Evolutionary conservation across 1,140 invertebrate genomes (phyloP).

Genomic region (Drosophila prosaltans): DNA sequence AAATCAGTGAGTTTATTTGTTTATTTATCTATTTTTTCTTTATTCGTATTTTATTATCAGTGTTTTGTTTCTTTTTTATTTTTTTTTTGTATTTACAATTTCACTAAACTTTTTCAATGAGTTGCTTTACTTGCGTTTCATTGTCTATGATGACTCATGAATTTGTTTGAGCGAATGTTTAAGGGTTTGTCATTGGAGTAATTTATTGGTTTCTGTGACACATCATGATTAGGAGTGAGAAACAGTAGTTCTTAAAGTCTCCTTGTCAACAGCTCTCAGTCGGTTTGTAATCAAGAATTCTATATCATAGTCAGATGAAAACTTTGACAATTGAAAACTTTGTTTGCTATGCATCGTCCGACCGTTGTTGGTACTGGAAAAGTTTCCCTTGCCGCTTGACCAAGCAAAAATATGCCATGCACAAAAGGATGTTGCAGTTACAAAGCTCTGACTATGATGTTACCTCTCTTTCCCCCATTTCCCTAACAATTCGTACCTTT

Average conservation of each 20-base stretch:
- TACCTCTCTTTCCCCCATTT: background rate
- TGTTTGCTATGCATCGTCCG: constrained; percentile 12
- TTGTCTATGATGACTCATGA: constrained; percentile 33
- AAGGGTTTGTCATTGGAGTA: background rate
- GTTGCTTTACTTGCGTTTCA: constrained; percentile 12
- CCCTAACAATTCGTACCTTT: background rate
- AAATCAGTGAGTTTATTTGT: constrained; percentile 11
- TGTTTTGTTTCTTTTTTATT: constrained; percentile 9
- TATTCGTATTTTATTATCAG: constrained; percentile 17
- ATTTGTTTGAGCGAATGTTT: constrained; percentile 25
- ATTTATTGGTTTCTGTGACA: background rate
- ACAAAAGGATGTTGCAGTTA: constrained; percentile 21
- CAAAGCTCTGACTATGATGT: background rate
- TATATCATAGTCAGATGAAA: background rate
- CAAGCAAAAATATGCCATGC: constrained; percentile 39
- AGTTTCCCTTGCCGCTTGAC: constrained; percentile 34
- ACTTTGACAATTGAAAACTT: constrained; percentile 42
- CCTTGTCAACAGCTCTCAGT: background rate
- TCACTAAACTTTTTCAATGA: constrained; percentile 1
- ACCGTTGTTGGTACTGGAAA: constrained; percentile 23
- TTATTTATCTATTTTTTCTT: background rate
- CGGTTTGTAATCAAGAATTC: constrained; percentile 1
- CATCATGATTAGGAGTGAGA: background rate
- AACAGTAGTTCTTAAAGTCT: constrained; percentile 2
- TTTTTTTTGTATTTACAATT: background rate